Conservation (phyloP, 2,888 invertebrate species). For the Sphinx pinastri region DNA sequence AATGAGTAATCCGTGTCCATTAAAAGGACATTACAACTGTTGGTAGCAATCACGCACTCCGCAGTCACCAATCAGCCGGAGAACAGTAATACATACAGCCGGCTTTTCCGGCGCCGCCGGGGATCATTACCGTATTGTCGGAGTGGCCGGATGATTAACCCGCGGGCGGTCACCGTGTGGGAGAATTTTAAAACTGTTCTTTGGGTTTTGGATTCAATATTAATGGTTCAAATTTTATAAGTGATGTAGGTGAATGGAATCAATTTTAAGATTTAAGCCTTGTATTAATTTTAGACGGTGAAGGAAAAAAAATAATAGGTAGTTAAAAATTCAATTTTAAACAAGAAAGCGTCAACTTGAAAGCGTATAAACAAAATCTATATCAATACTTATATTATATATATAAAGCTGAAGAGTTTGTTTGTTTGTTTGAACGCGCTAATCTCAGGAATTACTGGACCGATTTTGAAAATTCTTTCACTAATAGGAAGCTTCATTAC, state of each 20-base stretch:
- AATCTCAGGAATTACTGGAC: no score
- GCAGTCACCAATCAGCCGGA: not conserved
- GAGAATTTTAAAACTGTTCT: not conserved
- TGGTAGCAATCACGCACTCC: constrained; percentile 19
- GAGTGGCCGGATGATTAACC: constrained; percentile 43
- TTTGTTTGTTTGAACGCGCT: no score
- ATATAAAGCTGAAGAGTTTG: no score
- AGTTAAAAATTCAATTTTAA: no score
- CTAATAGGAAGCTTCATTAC: no score
- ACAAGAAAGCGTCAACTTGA: no score
- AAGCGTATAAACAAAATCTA: no score
- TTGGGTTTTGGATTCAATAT: constrained; percentile 17
- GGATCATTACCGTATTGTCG: constrained; percentile 56
- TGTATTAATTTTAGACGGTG: no score
- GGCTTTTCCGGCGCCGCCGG: constrained; percentile 35
- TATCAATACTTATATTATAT: no score
- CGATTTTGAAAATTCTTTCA: no score
- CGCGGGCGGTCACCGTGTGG: constrained; percentile 2
- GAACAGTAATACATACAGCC: constrained; percentile 2
- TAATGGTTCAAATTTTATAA: not conserved
- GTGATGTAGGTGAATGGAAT: not conserved
- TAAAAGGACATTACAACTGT: constrained; percentile 25
- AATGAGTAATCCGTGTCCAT: constrained; percentile 23
- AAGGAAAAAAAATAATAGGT: no score
- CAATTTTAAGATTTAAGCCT: not conserved